Base-by-base conservation (phyloP, 2,113 vertebrate genomes). In the Rhea pennata region DNA sequence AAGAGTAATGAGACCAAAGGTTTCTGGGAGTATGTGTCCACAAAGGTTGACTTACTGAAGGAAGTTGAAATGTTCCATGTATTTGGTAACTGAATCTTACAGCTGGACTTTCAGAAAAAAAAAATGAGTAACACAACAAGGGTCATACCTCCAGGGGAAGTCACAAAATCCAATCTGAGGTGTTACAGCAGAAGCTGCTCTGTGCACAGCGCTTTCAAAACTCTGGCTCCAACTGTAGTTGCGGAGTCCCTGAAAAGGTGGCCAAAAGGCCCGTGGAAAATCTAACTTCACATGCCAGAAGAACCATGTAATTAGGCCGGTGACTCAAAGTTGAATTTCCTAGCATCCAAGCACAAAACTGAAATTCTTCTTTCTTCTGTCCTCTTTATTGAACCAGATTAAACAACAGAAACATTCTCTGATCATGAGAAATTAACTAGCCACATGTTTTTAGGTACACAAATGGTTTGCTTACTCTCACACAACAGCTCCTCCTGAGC, bases 231-330 rank as follows among this genome's bases (percentile, higher is more conserved):
- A 22, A 5, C 3, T 4, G 26, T 2, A 14, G 31, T 1, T 65
- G 58, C 39, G 0, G 6, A 53, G 33, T 44, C 64, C 64, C 6
- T 19, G 33, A 71, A 48, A 61, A 29, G 0, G 3, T 4, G 33
- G 84, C 44, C 23, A 9, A 51, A 6, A 40, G 17, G 9, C 33
- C 58, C 58, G 39, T 1, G 50, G 16, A 51, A 71, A 71, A 42
- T 16, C 10, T 48, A 23, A 17, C 44, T 3, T 33, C 26, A 26
- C 1, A 0, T 19, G 22, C 50, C 87, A 53, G 53, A 66, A 72
- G 51, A n/a, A 39, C 61, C 39, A 16, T 5, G 27, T 21, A 6
- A 23, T 31, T 9, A 5, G 46, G n/a, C n/a, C 46, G 20, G 29
- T 2, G 29, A 44, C n/a, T 39, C 29, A 13, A 54, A 42, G 48